Percentiles rank a stretch among this genome's conserved stretches.
These are phyloP conservation scores for Keiferia lycopersicella DNA, from an alignment of 2,888 invertebrate species.

Conservation along the genomic window DNA sequence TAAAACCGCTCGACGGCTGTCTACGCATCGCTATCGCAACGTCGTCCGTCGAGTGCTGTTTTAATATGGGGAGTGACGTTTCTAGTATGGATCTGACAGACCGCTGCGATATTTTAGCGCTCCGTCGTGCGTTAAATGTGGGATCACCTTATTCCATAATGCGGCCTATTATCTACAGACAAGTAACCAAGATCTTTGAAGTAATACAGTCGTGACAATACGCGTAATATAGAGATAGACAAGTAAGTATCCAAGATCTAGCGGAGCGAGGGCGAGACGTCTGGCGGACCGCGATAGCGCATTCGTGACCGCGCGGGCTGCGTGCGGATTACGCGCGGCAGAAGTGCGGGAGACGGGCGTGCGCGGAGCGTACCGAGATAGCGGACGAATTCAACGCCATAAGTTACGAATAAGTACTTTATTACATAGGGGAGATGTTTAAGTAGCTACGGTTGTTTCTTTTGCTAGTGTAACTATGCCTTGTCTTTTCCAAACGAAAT, in stretches of 20 bases:
- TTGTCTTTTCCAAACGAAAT: no score
- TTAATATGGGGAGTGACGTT: no score
- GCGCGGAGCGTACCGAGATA: constrained; percentile 7
- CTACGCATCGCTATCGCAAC: no score
- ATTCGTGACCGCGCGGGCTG: constrained; percentile 57
- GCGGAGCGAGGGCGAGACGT: not conserved
- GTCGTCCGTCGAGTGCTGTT: no score
- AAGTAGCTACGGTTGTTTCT: not conserved
- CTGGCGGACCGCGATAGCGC: constrained; percentile 61
- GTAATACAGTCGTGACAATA: no score
- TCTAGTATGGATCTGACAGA: no score
- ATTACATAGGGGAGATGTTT: not conserved
- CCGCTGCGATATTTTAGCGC: no score
- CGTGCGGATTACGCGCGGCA: constrained; percentile 54
- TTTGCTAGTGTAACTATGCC: not conserved
- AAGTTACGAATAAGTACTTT: not conserved
- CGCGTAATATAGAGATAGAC: not conserved
- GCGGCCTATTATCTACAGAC: no score
- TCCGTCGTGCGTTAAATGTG: no score
- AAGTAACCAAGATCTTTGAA: no score
- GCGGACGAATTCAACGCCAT: not conserved
- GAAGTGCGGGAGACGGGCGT: not conserved
- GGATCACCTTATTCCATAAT: no score
- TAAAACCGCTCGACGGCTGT: no score
- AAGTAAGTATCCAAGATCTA: not conserved